Evolutionary conservation across 2,888 invertebrate species (phyloP).

Genomic region (Mesopsocus fuscifrons): DNA sequence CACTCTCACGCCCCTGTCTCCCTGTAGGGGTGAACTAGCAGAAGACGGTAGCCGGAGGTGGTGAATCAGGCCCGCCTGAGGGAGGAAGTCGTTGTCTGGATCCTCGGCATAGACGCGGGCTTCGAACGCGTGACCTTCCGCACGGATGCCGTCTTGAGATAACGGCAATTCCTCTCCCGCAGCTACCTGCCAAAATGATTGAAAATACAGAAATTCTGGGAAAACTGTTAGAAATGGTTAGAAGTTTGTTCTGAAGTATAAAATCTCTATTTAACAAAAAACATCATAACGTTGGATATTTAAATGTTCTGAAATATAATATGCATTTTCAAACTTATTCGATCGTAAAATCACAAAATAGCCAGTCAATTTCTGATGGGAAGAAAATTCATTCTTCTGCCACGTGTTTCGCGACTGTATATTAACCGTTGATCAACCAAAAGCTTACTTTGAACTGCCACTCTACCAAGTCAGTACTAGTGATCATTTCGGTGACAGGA

Average conservation of each 20-base stretch:
- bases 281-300: conserved; percentile 13
- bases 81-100: conserved; percentile 58
- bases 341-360: no score
- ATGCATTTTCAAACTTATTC: no score
- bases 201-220: no score
- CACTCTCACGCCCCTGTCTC: conserved; percentile 49
- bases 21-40: no score
- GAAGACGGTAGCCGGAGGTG: conserved; percentile 65
- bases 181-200: conserved; percentile 42
- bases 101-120: conserved; percentile 91
- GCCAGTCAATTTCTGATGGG: no score
- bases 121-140: conserved; percentile 84
- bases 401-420: no score
- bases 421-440: no score
- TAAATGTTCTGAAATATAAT: no score
- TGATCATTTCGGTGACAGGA: conserved; percentile 95
- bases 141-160: conserved; percentile 54
- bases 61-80: conserved; percentile 72
- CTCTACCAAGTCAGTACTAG: conserved; percentile 89
- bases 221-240: no score
- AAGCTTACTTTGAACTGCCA: conserved; percentile 80
- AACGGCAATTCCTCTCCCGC: conserved; percentile 70
- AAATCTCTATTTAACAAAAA: conserved; percentile 2
- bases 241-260: no score
- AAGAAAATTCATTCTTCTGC: no score